A percentile compares a stretch with the other conserved stretches of the same genome.
Conservation (phyloP, 2,888 invertebrate genomes). For the Ochlodes sylvanus region DNA sequence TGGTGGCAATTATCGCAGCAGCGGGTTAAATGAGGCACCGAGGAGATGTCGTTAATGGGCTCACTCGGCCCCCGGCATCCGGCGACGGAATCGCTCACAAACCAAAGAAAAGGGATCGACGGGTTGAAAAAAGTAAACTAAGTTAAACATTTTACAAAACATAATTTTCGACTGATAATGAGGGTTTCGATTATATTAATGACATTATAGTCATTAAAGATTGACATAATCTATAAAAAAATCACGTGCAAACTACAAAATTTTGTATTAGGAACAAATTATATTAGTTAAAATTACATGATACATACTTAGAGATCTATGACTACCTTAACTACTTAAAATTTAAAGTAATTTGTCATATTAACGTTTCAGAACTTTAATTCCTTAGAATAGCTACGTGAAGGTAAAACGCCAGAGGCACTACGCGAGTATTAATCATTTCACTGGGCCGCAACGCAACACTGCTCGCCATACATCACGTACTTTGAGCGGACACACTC, state of each 20-base stretch:
- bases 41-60: slow-evolving; percentile 80
- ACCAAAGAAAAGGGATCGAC: slow-evolving; percentile 38
- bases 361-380: slow-evolving; percentile 62
- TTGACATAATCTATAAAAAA: too few relatives aligned
- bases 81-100: slow-evolving; percentile 64
- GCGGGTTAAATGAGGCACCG: slow-evolving; percentile 83
- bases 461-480: slow-evolving; percentile 65
- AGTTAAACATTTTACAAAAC: not conserved
- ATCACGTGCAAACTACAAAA: too few relatives aligned
- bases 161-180: not conserved
- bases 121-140: slow-evolving; percentile 17
- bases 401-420: slow-evolving; percentile 54
- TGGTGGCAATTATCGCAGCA: slow-evolving; percentile 84
- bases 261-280: too few relatives aligned
- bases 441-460: slow-evolving; percentile 57
- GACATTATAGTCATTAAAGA: too few relatives aligned
- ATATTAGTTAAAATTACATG: too few relatives aligned
- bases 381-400: slow-evolving; percentile 50
- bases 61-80: slow-evolving; percentile 69
- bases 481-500: slow-evolving; percentile 67
- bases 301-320: not conserved
- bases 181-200: not conserved
- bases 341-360: slow-evolving; percentile 33
- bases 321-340: not conserved
- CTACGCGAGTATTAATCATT: slow-evolving; percentile 71